Conservation (phyloP, 2,888 invertebrate genomes). For the Glaucopsyche alexis region DNA sequence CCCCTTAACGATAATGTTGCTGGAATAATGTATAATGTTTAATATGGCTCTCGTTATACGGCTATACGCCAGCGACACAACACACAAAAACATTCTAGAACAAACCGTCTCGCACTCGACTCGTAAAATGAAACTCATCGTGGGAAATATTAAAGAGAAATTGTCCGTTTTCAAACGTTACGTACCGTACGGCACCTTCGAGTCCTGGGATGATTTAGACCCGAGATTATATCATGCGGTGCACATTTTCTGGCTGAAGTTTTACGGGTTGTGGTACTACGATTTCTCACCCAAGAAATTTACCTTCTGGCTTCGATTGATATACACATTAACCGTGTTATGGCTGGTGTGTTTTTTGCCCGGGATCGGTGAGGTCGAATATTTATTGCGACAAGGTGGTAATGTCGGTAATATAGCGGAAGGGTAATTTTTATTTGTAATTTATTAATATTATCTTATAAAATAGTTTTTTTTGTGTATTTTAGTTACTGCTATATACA, state of each 20-base stretch:
- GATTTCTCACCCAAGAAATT: conserved; percentile 51
- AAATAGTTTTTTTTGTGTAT: neutral
- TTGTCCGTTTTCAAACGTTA: conserved; percentile 47
- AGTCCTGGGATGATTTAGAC: conserved; percentile 64
- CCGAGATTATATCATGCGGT: conserved; percentile 68
- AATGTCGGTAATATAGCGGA: conserved; percentile 81
- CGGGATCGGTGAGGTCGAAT: conserved; percentile 82
- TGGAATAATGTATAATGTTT: conserved; percentile 55
- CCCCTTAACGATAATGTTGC: conserved; percentile 55
- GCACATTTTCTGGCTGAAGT: conserved; percentile 74
- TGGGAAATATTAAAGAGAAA: conserved; percentile 52
- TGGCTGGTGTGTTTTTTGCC: conserved; percentile 74
- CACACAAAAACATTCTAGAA: conserved; percentile 51
- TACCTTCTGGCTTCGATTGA: conserved; percentile 61
- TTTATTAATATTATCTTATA: conserved; percentile 20
- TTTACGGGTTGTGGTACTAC: conserved; percentile 76
- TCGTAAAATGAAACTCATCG: conserved; percentile 50
- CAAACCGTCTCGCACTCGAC: conserved; percentile 50
- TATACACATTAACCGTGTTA: conserved; percentile 60
- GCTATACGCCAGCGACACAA: conserved; percentile 41
- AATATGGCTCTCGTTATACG: conserved; percentile 47
- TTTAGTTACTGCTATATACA: neutral
- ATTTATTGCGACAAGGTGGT: conserved; percentile 82
- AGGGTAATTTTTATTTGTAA: conserved; percentile 53
- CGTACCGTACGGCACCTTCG: conserved; percentile 64